A percentile compares a stretch with the other conserved stretches of the same genome.
These are phyloP conservation scores for Laterallus jamaicensis DNA, from an alignment of 2,113 vertebrate genomes.

Conservation along the genomic window DNA sequence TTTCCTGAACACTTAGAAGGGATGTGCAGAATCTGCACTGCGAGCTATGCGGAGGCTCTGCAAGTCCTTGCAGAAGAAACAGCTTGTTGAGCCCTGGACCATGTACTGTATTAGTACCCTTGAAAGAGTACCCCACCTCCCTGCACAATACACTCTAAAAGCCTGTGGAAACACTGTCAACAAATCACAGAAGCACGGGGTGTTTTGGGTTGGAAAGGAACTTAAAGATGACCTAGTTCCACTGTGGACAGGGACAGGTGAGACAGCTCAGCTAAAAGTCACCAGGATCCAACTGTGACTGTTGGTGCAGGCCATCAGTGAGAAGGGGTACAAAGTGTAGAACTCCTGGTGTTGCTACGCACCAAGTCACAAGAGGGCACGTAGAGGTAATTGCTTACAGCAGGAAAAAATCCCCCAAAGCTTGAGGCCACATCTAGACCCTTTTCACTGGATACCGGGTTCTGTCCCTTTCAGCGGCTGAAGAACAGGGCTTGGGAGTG, in stretches of 20 bases:
- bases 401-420: neutral
- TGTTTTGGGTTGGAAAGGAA: too few species aligned
- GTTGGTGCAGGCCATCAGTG: neutral
- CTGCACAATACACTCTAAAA: neutral
- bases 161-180: neutral
- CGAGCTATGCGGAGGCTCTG: neutral
- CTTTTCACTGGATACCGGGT: neutral
- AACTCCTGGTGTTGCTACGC: neutral
- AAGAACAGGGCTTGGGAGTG: too few species aligned
- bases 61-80: neutral
- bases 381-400: neutral
- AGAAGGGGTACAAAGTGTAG: rapidly evolving
- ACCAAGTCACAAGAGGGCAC: neutral
- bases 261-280: neutral
- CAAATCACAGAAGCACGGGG: too few species aligned
- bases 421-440: neutral
- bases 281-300: neutral
- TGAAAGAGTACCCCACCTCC: neutral
- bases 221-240: too few species aligned
- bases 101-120: neutral
- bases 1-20: neutral
- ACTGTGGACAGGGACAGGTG: neutral
- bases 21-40: neutral
- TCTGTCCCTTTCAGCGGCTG: neutral
- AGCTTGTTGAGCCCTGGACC: too few species aligned